Evolutionary conservation across 1,140 invertebrate species (phyloP).

Genomic region (Atta colombica): DNA sequence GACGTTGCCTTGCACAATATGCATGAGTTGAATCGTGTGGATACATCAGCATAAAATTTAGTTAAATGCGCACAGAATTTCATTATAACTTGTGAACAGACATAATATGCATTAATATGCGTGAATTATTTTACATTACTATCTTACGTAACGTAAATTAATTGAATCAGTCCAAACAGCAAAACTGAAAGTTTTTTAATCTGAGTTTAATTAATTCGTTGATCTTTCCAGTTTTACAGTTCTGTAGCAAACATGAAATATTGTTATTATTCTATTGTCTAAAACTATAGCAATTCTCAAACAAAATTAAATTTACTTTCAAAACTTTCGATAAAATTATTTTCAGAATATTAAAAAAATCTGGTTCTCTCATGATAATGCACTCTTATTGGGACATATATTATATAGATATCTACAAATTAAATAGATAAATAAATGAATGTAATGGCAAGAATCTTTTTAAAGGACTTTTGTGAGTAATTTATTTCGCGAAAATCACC

Average conservation of each 20-base stretch:
- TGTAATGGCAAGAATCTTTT: background rate
- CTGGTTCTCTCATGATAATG: background rate
- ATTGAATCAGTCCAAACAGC: background rate
- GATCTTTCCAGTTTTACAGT: background rate
- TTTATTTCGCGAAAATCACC: background rate
- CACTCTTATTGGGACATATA: no score
- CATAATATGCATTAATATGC: conserved; percentile 24
- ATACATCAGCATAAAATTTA: background rate
- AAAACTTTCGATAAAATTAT: background rate
- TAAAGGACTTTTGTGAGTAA: background rate
- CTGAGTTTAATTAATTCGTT: background rate
- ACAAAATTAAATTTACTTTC: background rate
- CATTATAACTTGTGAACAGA: conserved; percentile 21
- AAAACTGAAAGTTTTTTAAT: background rate
- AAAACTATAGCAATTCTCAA: background rate
- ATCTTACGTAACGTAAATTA: background rate
- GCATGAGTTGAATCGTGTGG: background rate
- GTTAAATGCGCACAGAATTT: conserved; percentile 1
- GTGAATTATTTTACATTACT: background rate
- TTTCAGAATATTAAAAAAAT: background rate
- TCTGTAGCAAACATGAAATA: background rate
- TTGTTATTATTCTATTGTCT: background rate
- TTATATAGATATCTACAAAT: background rate
- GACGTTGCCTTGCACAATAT: background rate
- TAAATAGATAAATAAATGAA: background rate